Conservation (phyloP, 2,797 vertebrate genomes). For the Calcarius lapponicus region DNA sequence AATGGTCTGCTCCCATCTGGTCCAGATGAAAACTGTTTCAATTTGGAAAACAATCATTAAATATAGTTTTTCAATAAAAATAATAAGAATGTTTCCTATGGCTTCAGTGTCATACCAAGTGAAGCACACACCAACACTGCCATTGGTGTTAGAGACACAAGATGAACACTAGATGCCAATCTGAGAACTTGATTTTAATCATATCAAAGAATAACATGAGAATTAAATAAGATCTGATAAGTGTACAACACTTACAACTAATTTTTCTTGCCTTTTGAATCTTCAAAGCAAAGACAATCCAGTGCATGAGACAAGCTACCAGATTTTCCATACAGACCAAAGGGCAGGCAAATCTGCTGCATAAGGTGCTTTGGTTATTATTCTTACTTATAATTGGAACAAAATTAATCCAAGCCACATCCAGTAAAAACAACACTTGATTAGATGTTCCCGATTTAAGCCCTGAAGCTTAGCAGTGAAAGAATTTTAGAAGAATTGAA, state of each 20-base stretch:
- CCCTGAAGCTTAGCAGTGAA: not conserved
- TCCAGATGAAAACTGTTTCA: not conserved
- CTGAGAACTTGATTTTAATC: not conserved
- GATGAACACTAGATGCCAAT: not conserved
- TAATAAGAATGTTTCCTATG: not conserved
- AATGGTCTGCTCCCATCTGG: not conserved
- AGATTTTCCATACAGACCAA: not conserved
- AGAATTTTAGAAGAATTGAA: not conserved
- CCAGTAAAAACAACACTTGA: slow-evolving; percentile 2
- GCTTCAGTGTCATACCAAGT: not conserved
- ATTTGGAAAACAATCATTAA: not conserved
- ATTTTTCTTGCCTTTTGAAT: not conserved
- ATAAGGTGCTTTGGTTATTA: not conserved
- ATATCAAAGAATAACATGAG: not conserved
- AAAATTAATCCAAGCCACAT: slow-evolving; percentile 15
- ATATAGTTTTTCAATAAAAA: not conserved
- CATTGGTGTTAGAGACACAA: not conserved
- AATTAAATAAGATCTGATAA: not conserved
- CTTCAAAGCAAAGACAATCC: not conserved
- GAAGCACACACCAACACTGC: not conserved
- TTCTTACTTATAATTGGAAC: not conserved
- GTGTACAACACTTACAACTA: not conserved
- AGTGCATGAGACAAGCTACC: not conserved
- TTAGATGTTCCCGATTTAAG: not conserved
- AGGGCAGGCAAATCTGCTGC: not conserved